These are phyloP conservation scores for Tragelaphus buxtoni DNA, from an alignment of 2,113 vertebrate species.

Conservation along the genomic window DNA sequence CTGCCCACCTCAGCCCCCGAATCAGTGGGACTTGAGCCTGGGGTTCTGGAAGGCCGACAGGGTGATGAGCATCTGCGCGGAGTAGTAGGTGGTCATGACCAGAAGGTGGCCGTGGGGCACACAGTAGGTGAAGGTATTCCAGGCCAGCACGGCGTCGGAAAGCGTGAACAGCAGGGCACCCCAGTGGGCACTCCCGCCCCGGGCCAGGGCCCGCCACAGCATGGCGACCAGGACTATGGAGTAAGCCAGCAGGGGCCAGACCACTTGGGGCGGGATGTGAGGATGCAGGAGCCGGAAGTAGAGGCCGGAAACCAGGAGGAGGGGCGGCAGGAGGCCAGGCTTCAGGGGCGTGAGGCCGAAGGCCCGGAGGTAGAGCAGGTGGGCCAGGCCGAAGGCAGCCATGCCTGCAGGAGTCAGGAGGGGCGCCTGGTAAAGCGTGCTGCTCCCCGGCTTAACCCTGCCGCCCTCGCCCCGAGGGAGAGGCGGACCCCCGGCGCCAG, in stretches of 20 bases:
- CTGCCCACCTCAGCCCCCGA: rapidly evolving
- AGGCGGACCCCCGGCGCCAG: rapidly evolving
- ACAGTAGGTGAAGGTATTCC: constrained; percentile 78
- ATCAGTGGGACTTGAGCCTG: neutral
- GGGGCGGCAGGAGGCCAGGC: constrained; percentile 19
- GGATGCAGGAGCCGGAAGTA: constrained; percentile 71
- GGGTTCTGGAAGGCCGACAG: neutral
- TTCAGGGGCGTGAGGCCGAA: constrained; percentile 77
- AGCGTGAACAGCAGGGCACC: constrained; percentile 82
- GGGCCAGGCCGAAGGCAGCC: constrained; percentile 83
- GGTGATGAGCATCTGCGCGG: constrained; percentile 84
- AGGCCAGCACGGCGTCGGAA: constrained; percentile 82
- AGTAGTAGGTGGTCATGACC: constrained; percentile 87
- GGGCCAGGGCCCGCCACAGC: constrained; percentile 77
- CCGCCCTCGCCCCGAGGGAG: rapidly evolving
- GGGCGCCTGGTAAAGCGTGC: rapidly evolving
- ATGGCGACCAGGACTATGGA: constrained; percentile 72
- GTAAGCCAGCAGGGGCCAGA: constrained; percentile 78
- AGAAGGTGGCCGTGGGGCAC: constrained; percentile 49
- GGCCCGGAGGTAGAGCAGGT: constrained; percentile 81
- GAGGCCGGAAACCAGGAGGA: neutral
- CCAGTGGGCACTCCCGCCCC: neutral
- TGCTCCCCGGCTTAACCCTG: too few species aligned
- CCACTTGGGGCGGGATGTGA: constrained; percentile 70
- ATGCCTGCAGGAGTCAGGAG: constrained; percentile 78